Evolutionary conservation across 2,113 vertebrate species (phyloP).

Genomic region (Cheirogaleus medius): DNA sequence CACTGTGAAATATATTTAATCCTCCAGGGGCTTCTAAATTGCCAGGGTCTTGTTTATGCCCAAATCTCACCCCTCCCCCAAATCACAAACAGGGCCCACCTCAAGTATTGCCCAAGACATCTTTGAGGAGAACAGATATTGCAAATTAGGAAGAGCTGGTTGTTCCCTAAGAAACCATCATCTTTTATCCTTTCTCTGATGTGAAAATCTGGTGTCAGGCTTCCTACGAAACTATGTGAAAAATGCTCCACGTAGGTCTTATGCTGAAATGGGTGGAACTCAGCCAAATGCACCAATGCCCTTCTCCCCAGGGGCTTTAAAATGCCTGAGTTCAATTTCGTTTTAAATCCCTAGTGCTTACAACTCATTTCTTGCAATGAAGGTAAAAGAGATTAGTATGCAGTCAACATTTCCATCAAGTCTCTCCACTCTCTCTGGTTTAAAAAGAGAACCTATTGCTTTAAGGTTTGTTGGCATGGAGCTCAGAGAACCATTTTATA

Average conservation of each 20-base stretch:
- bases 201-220: slow-evolving; percentile 74
- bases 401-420: neutral
- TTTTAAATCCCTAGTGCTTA: slow-evolving; percentile 55
- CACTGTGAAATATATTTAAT: slow-evolving; percentile 63
- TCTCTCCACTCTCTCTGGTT: neutral
- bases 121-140: slow-evolving; percentile 3
- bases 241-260: slow-evolving; percentile 77
- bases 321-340: neutral
- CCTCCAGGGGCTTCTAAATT: slow-evolving; percentile 31
- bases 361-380: slow-evolving; percentile 32
- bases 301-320: neutral
- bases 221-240: slow-evolving; percentile 79
- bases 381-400: slow-evolving; percentile 55
- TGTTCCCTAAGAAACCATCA: slow-evolving; percentile 72
- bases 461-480: slow-evolving; percentile 29
- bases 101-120: neutral
- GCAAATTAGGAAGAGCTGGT: slow-evolving; percentile 68
- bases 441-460: slow-evolving; percentile 14
- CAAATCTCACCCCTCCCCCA: neutral
- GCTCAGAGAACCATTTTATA: neutral
- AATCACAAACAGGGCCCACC: slow-evolving; percentile 13
- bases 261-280: neutral
- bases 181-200: slow-evolving; percentile 51
- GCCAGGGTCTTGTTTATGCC: neutral
- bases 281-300: slow-evolving; percentile 4